These are phyloP conservation scores for Rissa tridactyla DNA, from an alignment of 2,113 vertebrate species.

Conservation along the genomic window DNA sequence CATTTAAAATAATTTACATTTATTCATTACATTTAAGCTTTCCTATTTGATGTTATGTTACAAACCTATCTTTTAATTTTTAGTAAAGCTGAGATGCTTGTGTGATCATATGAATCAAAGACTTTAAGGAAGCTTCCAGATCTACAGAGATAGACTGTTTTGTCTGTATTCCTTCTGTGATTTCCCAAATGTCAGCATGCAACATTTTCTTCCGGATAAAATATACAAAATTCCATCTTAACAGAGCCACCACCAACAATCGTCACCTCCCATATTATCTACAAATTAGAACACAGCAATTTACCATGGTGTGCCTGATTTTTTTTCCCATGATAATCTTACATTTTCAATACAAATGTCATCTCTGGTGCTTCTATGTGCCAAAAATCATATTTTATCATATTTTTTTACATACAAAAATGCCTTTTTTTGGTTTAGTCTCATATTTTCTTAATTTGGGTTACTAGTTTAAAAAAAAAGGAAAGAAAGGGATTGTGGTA, in stretches of 20 bases:
- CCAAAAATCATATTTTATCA: background rate
- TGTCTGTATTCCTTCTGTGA: background rate
- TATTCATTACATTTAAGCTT: background rate
- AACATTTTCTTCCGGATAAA: background rate
- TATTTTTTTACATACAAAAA: background rate
- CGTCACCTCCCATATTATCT: fast-evolving
- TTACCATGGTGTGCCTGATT: background rate
- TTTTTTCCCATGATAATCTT: background rate
- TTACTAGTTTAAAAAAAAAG: background rate
- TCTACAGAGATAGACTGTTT: background rate
- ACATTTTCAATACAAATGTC: background rate
- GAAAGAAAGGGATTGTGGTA: background rate
- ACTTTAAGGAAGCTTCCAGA: background rate
- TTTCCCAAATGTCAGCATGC: background rate
- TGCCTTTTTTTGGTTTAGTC: background rate
- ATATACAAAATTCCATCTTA: background rate
- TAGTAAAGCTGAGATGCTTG: background rate
- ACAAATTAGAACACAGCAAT: background rate
- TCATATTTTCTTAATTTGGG: background rate
- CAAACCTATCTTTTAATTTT: background rate
- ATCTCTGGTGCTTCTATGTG: background rate
- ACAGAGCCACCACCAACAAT: fast-evolving
- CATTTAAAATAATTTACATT: background rate
- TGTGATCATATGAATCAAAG: background rate
- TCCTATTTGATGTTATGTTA: background rate